Conservation (phyloP, 2,113 vertebrate genomes). For the Origma solitaria region DNA sequence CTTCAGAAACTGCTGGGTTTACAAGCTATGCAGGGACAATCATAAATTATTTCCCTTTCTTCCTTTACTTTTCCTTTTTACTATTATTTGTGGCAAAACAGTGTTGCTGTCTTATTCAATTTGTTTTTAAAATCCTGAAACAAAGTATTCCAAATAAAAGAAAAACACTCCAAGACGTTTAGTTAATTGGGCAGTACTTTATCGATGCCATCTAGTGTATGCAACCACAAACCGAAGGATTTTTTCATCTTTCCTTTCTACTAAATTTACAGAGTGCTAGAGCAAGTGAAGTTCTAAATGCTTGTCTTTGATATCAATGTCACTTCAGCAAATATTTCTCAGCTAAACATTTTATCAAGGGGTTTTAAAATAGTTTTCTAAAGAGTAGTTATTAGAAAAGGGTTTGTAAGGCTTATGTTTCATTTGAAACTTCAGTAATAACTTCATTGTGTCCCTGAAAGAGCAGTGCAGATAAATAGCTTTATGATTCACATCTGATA, state of each 20-base stretch:
- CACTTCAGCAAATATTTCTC: neutral
- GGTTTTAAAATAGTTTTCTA: neutral
- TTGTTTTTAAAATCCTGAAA: neutral
- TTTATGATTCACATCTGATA: conserved; percentile 36
- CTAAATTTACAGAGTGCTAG: neutral
- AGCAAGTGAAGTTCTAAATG: neutral
- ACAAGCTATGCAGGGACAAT: neutral
- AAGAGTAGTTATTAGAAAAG: conserved; percentile 10
- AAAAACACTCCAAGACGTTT: neutral
- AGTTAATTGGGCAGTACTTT: conserved; percentile 23
- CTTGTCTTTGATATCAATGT: neutral
- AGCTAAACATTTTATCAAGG: neutral
- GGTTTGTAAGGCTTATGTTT: neutral
- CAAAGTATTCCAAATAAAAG: neutral
- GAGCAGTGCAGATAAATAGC: conserved; percentile 51
- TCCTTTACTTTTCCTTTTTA: neutral
- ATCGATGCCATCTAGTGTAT: conserved; percentile 64
- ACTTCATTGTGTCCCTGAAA: conserved; percentile 30
- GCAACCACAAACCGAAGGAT: neutral
- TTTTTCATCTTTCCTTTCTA: neutral
- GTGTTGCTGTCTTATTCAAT: neutral
- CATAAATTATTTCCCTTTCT: neutral
- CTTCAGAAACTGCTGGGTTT: neutral
- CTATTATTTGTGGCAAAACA: neutral
- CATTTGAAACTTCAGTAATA: conserved; percentile 43